Base-by-base conservation (phyloP, 2,888 invertebrate species). In the Acanthosoma haemorrhoidale region DNA sequence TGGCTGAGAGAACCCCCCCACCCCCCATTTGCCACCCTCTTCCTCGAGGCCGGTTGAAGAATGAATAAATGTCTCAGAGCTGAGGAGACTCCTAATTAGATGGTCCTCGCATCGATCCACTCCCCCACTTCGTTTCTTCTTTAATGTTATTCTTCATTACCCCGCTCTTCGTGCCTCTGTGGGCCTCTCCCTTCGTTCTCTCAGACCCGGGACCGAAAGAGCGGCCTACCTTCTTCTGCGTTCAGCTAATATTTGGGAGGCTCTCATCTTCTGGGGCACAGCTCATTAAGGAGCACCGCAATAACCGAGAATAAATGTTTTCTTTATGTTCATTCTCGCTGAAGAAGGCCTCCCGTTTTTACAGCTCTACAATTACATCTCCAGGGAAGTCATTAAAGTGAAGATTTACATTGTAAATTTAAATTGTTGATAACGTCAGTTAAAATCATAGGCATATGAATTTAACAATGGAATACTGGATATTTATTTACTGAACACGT, bases 21-120 rank as follows among this genome's bases (percentile, higher is more conserved):
- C 8, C 51, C 32, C 9, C 51, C 39, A 15, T 36, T 57, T 66
- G n/a, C 61, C 39, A 68, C 51, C 31, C 16, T 16, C 29, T 34
- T 11, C 38, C 67, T 68, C 68, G 67, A 68, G 36, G 8, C 60
- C 39, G 38, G 43, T 36, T 21, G 64, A 71, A 68, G 71, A 71
- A 71, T 71, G 71, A 71, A 71, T 71, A 71, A 71, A 71, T 67
- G 71, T 67, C 18, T 25, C 60, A 29, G 34, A 16, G 18, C 63
- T 41, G 39, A 41, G 43, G 38, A 41, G 43, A 66, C 15, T 32
- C 38, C 41, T 41, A 41, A 41, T 66, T 51, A 41, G 51, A 41
- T 51, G 51, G 41, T 39, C 66, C 29, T n/a, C 18, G 41, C 36
- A 66, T 41, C 25, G 43, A 41, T 51, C 66, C 31, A 64, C 64